Evolutionary conservation across 2,113 vertebrate genomes (phyloP).

Genomic region (Gyps fulvus): DNA sequence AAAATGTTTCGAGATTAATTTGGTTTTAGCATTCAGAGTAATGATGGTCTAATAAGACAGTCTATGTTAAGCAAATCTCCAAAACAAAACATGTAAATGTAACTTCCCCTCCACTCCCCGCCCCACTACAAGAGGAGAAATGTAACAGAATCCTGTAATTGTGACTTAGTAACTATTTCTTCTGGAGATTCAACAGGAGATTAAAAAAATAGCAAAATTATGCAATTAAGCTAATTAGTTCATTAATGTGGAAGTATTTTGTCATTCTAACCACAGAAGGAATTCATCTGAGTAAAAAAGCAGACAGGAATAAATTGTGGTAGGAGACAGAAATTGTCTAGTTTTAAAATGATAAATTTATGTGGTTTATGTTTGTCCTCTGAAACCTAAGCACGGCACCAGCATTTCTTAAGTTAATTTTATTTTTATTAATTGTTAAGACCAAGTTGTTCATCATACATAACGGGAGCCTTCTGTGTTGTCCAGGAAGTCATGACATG

Average conservation of each 20-base stretch:
- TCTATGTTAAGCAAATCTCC: not conserved
- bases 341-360: not conserved
- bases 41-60: not conserved
- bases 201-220: not conserved
- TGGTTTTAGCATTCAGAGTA: not conserved
- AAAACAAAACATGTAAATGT: not conserved
- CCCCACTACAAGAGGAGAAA: not conserved
- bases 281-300: not conserved
- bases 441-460: not conserved
- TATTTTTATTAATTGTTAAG: not conserved
- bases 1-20: not conserved
- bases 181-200: not conserved
- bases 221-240: not conserved
- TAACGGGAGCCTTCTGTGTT: not conserved
- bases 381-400: not conserved
- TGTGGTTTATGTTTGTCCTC: not conserved
- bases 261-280: slow-evolving; percentile 15
- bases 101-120: not conserved
- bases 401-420: not conserved
- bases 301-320: not conserved
- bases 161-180: not conserved
- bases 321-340: not conserved
- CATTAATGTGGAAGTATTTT: slow-evolving; percentile 18
- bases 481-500: not conserved
- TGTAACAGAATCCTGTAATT: not conserved